Evolutionary conservation across 2,888 invertebrate species (phyloP), one percentile per base, ranked within the genome.

Genomic region (Cerceris ruficornis): DNA sequence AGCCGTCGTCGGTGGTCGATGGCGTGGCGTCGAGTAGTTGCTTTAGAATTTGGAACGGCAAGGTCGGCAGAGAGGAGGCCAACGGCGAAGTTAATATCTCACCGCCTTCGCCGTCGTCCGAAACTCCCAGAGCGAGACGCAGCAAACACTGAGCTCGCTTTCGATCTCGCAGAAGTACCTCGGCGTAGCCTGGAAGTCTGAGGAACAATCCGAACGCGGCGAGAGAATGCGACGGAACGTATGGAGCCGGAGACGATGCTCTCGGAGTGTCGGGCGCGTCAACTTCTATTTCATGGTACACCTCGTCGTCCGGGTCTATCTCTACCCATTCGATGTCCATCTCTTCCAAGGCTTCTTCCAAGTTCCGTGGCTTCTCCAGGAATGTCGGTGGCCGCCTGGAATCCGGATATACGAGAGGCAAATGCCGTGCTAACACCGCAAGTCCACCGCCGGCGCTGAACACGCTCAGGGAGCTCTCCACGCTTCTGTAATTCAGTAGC

Each of bases 181-280:
- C 98, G 0, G 98, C 98, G 91, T 98, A 98, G 1, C 98, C 97
- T 0, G 98, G 98, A 86, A 98, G 93, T 85, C 98, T 95, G 28
- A 98, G 94, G 91, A 98, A 97, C 75, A 98, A 93, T 0, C 97
- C 97, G 90, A 98, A 97, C 13, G 98, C 98, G 0, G 97, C 96
- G 81, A 98, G 94, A 59, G 98, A 98, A 93, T 98, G 98, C 68
- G 97, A 96, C 7, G 98, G 98, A 70, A 97, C 96, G 66, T 95
- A 94, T n/a, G 94, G 94, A 7, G 94, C 93, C 2, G 93, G 91
- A 15, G 92, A 92, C 4, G 94, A 88, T 8, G 94, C 92, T 80
- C 93, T 93, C 6, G 94, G 93, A 72, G 92, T 92, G 28, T 93
- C 93, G 0, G 87, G 88, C 2, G 90, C 90, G n/a, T 88, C 88